Base-by-base conservation (phyloP, 1,140 invertebrate species). In the Zaprionus ornatus region DNA sequence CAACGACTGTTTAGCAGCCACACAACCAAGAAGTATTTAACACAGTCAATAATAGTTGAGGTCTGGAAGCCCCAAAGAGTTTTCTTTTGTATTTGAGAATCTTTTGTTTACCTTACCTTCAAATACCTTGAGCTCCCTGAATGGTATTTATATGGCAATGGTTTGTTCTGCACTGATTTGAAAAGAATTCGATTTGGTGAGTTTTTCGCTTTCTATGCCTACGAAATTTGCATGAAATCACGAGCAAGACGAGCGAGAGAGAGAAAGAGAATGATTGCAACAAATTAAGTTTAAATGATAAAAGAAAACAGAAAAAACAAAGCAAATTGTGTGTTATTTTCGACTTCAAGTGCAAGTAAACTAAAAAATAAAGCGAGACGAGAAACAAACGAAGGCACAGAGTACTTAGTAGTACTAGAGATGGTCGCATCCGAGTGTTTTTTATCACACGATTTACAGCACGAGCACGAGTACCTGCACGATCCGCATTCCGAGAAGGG, bases 301-400 rank as follows among this genome's bases (percentile, higher is more conserved):
- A 79, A 40, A 62, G 48, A 65, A 48, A 48, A 48, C 19, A 35
- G 42, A 59, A 48, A 55, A 27, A 59, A 42, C 50, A 32, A 67
- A 13, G 57, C 13, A 55, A 74, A 74, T 54, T 52, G 45, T 69
- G 66, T 61, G 50, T 69, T 86, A 83, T 87, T 87, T 82, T 83
- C 59, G 61, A 78, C 72, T 72, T 86, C 80, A 88, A 87, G 72
- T 83, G 80, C 84, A 83, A 82, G 77, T 54, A 67, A 73, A 86
- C 77, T 80, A 87, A 79, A 68, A 78, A 79, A 52, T 21, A 27
- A 65, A 78, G 54, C 25, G 55, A 67, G 29, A 42, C 42, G 48
- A 61, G 60, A 77, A 55, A 45, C 62, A 56, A 73, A 65, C 29
- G 67, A 35, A 63, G 42, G 45, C 63, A 27, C 69, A 60, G 32